These are phyloP conservation scores for Pseudachorutes palmiensis DNA, from an alignment of 1,140 invertebrate genomes.

Conservation along the genomic window DNA sequence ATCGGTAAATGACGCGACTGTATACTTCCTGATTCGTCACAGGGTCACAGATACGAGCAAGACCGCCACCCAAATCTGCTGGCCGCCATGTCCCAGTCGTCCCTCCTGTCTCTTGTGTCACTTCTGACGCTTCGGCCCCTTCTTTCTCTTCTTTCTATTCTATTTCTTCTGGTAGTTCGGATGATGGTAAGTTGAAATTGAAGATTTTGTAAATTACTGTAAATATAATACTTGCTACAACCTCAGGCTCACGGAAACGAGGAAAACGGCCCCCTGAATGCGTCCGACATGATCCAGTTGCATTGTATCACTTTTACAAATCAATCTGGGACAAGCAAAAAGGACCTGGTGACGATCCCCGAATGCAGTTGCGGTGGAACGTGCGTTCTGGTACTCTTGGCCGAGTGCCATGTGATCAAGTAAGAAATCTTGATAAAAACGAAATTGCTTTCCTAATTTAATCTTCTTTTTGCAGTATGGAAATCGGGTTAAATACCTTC, in stretches of 20 bases:
- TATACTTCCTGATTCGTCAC: too few relatives aligned
- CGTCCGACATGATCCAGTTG: constrained; percentile 23
- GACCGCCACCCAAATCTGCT: too few relatives aligned
- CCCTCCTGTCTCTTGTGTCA: too few relatives aligned
- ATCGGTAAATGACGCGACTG: too few relatives aligned
- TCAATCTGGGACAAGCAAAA: constrained; percentile 28
- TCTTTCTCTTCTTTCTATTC: not conserved
- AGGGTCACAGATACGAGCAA: too few relatives aligned
- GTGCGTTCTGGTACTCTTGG: constrained; percentile 21
- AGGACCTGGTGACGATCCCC: constrained; percentile 30
- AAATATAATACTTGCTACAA: not conserved
- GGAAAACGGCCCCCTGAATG: not conserved
- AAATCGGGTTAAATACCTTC: too few relatives aligned
- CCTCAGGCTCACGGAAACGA: not conserved
- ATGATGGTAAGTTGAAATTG: not conserved
- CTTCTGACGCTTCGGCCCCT: not conserved
- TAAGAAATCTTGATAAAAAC: constrained; percentile 13
- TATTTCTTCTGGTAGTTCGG: not conserved
- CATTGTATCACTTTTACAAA: constrained; percentile 35
- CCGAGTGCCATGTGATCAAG: constrained; percentile 16
- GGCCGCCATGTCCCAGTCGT: too few relatives aligned
- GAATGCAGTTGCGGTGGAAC: constrained; percentile 34
- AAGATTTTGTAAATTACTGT: not conserved
- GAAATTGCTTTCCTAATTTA: too few relatives aligned
- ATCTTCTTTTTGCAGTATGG: not conserved